Base-by-base conservation (phyloP, 2,113 vertebrate genomes). In the Cephalopterus ornatus region DNA sequence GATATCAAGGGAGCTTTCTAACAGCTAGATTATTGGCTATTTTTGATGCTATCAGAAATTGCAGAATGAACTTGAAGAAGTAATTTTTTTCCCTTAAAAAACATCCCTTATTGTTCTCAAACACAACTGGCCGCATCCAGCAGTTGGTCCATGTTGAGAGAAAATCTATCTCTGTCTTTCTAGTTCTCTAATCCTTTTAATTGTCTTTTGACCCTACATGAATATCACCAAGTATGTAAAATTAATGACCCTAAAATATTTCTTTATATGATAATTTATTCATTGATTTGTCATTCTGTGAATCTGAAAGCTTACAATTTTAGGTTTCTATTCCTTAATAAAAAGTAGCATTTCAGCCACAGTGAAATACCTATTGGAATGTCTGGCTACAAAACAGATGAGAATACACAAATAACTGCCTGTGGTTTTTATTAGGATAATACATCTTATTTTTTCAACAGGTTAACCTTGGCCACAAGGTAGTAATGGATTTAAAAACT, bases 1-100 rank as follows among this genome's bases (percentile, higher is more conserved):
- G 26, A 32, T 86, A 53, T 62, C 80, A 89, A 88, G 76, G 76
- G 93, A 95, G 3, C 5, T 83, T 80, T 89, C 46, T 66, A 77
- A 61, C 11, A 88, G 16, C n/a, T 86, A 59, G 35, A 62, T 80
- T 89, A 74, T 73, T 56, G 94, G 47, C 27, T 77, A 91, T 28
- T 80, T 91, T 70, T 73, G 6, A 52, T 70, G 8, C 3, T 74
- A 23, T 37, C 28, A 80, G 53, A 72, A 95, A 73, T 23, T 33
- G 10, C 7, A 77, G 22, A 83, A 82, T 26, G 15, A 17, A 86
- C 52, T 81, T 1, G 1, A 81, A 80, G 14, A 46, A 56, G 8
- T 46, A 22, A 8, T 16, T 3, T 1, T 58, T 62, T 30, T 35
- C 16, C 23, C 7, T 53, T 41, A 7, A n/a, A 27, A 88, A 53